phyloP scores from a whole-genome alignment of 1,140 invertebrate genomes.

The Platyscapa corneri region DNA sequence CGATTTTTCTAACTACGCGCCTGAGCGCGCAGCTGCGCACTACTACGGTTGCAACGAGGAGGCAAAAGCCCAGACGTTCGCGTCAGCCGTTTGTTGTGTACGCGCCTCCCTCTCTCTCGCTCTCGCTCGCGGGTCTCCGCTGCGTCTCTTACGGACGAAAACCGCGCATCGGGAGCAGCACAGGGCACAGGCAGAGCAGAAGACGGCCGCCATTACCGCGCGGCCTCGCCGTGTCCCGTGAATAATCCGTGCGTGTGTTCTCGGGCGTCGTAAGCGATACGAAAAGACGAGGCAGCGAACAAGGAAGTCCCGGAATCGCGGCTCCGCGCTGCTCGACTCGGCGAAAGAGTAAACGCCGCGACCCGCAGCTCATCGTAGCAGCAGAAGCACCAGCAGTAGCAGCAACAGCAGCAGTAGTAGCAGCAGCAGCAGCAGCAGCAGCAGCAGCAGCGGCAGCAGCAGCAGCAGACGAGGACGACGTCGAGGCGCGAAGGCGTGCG shows the following conservation, averaged over 20 bases:
- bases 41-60: background rate
- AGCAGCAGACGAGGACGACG: too few relatives aligned
- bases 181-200: conserved; percentile 28
- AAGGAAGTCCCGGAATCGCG: too few relatives aligned
- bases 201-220: conserved; percentile 48
- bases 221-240: conserved; percentile 25
- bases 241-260: conserved; percentile 5
- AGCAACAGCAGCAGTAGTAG: too few relatives aligned
- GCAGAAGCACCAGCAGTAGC: too few relatives aligned
- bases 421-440: too few relatives aligned
- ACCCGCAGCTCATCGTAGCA: too few relatives aligned
- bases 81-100: background rate
- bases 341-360: too few relatives aligned
- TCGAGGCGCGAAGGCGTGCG: too few relatives aligned
- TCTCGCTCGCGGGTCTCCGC: too few relatives aligned
- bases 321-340: too few relatives aligned
- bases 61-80: background rate
- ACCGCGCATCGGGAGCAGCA: conserved; percentile 1
- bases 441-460: too few relatives aligned
- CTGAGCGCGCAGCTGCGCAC: background rate
- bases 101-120: background rate
- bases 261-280: background rate
- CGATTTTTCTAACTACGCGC: background rate
- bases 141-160: background rate
- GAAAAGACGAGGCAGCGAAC: too few relatives aligned